phyloP scores from a whole-genome alignment of 1,140 invertebrate species.

The Galendromus occidentalis region DNA sequence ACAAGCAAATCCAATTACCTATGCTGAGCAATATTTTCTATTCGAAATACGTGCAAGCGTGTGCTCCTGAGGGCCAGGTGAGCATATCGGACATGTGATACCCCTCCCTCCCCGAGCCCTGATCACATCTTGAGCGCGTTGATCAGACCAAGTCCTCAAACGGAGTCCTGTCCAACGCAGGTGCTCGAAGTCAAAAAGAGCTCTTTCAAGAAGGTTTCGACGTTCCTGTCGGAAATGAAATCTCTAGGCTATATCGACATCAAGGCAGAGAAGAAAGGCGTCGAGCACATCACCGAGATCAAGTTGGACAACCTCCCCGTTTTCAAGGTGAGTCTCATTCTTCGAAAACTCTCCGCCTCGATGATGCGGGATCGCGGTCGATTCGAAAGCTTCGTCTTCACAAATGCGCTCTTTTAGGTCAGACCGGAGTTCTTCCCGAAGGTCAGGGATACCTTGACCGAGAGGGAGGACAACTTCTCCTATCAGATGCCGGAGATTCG shows the following conservation, averaged over 20 bases:
- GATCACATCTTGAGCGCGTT: too few species aligned
- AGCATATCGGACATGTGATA: neutral
- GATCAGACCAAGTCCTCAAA: slow-evolving; percentile 20
- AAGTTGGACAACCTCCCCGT: too few species aligned
- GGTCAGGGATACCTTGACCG: slow-evolving; percentile 23
- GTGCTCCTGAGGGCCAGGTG: slow-evolving; percentile 30
- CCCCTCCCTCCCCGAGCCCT: too few species aligned
- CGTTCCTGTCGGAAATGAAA: slow-evolving; percentile 42
- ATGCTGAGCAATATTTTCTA: slow-evolving; percentile 53
- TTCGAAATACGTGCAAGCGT: slow-evolving; percentile 53
- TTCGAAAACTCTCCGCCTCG: too few species aligned
- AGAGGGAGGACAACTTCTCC: slow-evolving; percentile 20
- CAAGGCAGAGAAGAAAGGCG: slow-evolving; percentile 47
- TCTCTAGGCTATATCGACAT: slow-evolving; percentile 40
- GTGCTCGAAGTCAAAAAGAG: slow-evolving; percentile 66
- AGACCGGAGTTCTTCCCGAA: neutral
- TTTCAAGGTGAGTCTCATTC: too few species aligned
- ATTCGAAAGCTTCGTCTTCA: too few species aligned
- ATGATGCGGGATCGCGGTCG: too few species aligned
- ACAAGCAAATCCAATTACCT: slow-evolving; percentile 40
- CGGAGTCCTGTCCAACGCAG: neutral
- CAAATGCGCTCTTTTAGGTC: too few species aligned
- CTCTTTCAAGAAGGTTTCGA: slow-evolving; percentile 64
- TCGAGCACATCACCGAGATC: slow-evolving; percentile 28
- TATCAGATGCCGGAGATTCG: slow-evolving; percentile 35